A percentile compares a stretch with the other conserved stretches of the same genome.
Evolutionary conservation across 2,113 vertebrate species (phyloP).

Genomic region (Amphilophus citrinellus): DNA sequence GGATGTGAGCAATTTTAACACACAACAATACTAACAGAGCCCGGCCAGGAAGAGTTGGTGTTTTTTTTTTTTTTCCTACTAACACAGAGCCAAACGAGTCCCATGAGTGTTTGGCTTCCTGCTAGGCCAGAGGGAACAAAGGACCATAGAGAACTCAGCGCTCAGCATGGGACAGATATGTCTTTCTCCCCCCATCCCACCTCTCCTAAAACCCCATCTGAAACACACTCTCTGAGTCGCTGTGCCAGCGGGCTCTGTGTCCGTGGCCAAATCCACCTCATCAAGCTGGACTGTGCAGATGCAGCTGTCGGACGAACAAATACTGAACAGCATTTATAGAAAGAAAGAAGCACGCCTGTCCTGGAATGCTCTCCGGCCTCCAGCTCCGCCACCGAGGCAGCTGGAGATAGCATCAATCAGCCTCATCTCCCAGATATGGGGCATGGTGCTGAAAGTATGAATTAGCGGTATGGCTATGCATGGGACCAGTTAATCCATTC

Average conservation of each 20-base stretch:
- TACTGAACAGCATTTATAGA: slow-evolving; percentile 47
- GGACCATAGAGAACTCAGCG: slow-evolving; percentile 69
- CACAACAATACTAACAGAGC: slow-evolving; percentile 35
- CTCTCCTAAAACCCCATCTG: slow-evolving; percentile 55
- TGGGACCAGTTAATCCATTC: slow-evolving; percentile 47
- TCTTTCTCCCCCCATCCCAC: slow-evolving; percentile 56
- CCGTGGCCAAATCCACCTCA: slow-evolving; percentile 64
- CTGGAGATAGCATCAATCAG: slow-evolving; percentile 66
- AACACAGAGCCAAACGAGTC: slow-evolving; percentile 68
- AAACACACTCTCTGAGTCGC: slow-evolving; percentile 47
- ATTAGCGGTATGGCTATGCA: slow-evolving; percentile 39
- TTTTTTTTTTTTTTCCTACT: slow-evolving; percentile 49
- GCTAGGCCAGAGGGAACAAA: slow-evolving; percentile 73
- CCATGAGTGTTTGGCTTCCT: slow-evolving; percentile 75
- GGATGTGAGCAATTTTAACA: slow-evolving; percentile 18
- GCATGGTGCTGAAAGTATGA: slow-evolving; percentile 57
- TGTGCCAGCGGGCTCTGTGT: slow-evolving; percentile 45
- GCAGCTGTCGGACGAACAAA: slow-evolving; percentile 66
- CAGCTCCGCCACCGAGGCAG: slow-evolving; percentile 38
- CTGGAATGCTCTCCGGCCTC: slow-evolving; percentile 51
- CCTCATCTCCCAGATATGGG: slow-evolving; percentile 52
- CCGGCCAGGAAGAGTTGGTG: slow-evolving; percentile 56
- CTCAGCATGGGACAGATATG: slow-evolving; percentile 72
- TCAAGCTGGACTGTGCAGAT: slow-evolving; percentile 53
- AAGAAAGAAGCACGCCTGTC: slow-evolving; percentile 32